These are phyloP conservation scores for Axis porcinus DNA, from an alignment of 2,113 vertebrate species.

Conservation along the genomic window DNA sequence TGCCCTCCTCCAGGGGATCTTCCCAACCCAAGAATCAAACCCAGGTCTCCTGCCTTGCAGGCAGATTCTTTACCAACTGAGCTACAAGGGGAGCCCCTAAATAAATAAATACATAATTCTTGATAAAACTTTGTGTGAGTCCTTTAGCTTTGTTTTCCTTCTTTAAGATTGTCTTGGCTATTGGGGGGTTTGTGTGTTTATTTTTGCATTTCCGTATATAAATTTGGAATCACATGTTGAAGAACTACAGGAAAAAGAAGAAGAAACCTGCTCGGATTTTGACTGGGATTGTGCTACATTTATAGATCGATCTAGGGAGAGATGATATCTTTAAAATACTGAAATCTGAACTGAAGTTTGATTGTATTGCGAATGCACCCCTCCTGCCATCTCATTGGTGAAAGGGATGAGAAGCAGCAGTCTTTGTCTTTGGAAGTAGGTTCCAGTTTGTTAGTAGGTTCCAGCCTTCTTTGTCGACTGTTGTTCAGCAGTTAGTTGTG, in stretches of 20 bases:
- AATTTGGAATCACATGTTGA: background rate
- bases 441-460: background rate
- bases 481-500: background rate
- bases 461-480: background rate
- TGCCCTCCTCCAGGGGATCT: background rate
- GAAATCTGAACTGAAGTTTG: background rate
- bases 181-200: background rate
- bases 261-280: background rate
- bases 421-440: background rate
- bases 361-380: accelerated
- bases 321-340: background rate
- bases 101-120: background rate
- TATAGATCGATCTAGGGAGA: background rate
- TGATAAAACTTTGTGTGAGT: background rate
- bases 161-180: background rate
- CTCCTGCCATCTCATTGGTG: background rate
- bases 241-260: background rate
- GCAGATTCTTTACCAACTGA: background rate
- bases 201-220: background rate
- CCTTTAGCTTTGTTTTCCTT: background rate
- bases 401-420: no score
- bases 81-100: background rate
- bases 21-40: background rate
- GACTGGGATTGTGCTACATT: background rate
- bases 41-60: background rate